phyloP scores from a whole-genome alignment of 2,888 invertebrate genomes.

The Drosophila infuscata region DNA sequence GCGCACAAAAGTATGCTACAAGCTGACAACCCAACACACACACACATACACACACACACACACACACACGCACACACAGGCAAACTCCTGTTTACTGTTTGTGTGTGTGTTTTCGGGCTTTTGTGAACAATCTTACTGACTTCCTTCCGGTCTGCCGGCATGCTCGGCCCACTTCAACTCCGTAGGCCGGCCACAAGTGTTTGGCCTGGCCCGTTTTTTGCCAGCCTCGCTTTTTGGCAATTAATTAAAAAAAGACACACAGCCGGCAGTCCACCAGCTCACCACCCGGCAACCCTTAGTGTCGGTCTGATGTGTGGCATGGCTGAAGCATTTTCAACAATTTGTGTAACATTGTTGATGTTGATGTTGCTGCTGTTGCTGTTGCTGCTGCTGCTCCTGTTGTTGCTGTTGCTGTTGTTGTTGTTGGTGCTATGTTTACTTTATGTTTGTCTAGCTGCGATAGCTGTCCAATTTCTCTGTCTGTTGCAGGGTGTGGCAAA shows the following conservation, averaged over 20 bases:
- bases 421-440: slow-evolving; percentile 53
- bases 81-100: neutral
- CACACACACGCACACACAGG: neutral
- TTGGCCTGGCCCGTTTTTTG: slow-evolving; percentile 63
- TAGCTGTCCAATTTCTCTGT: slow-evolving; percentile 68
- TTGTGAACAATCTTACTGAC: slow-evolving; percentile 78
- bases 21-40: slow-evolving; percentile 38
- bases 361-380: slow-evolving; percentile 21
- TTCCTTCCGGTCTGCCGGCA: slow-evolving; percentile 71
- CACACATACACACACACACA: slow-evolving; percentile 8
- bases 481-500: slow-evolving; percentile 43
- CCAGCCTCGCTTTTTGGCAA: slow-evolving; percentile 74
- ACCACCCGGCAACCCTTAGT: neutral
- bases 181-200: slow-evolving; percentile 71
- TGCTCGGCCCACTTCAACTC: slow-evolving; percentile 2
- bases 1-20: slow-evolving; percentile 78
- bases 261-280: neutral
- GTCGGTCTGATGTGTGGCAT: slow-evolving; percentile 33
- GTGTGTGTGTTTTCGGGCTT: slow-evolving; percentile 37
- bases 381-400: slow-evolving; percentile 23
- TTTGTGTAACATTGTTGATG: slow-evolving; percentile 65
- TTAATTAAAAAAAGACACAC: slow-evolving; percentile 79
- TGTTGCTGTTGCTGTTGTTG: slow-evolving; percentile 8
- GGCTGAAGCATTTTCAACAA: slow-evolving; percentile 69
- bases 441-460: slow-evolving; percentile 68